Percentiles rank a stretch among this genome's conserved stretches.
These are phyloP conservation scores for Caenorhabditis sp. DNA, from an alignment of 2,888 invertebrate species.

Conservation along the genomic window DNA sequence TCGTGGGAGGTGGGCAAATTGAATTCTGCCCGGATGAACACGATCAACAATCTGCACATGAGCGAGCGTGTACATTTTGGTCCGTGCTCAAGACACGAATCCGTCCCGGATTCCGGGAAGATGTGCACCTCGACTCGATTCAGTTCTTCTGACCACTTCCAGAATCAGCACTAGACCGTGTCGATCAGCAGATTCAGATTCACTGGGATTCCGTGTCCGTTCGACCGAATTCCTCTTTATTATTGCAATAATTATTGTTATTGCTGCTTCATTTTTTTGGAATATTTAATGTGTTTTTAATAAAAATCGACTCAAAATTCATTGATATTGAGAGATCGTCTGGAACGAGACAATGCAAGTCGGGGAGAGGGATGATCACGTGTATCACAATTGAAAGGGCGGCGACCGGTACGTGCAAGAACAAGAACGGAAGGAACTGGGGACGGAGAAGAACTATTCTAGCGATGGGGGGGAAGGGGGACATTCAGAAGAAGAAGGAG, in stretches of 20 bases:
- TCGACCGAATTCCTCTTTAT: background rate
- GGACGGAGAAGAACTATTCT: background rate
- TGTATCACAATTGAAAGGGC: slow-evolving; percentile 48
- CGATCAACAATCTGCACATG: slow-evolving; percentile 10
- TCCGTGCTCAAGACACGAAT: slow-evolving; percentile 1
- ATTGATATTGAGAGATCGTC: slow-evolving; percentile 27
- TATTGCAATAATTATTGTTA: background rate
- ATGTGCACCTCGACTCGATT: background rate
- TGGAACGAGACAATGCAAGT: slow-evolving; percentile 11
- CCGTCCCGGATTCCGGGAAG: background rate
- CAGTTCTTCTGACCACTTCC: background rate
- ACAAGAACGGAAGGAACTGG: slow-evolving; percentile 11
- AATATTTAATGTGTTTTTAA: background rate
- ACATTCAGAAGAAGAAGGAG: too few species aligned
- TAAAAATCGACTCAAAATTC: slow-evolving; percentile 18
- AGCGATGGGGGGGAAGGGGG: background rate
- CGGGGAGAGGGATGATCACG: slow-evolving; percentile 12
- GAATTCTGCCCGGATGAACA: background rate
- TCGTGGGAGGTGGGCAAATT: background rate
- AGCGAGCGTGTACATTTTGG: background rate
- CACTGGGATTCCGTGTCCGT: background rate
- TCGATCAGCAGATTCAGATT: too few species aligned
- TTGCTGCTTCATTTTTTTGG: background rate
- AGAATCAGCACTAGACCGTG: background rate
- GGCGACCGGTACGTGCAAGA: slow-evolving; percentile 38